Evolutionary conservation across 2,113 vertebrate species (phyloP).

Genomic region (Ptilorrhoa leucosticta): DNA sequence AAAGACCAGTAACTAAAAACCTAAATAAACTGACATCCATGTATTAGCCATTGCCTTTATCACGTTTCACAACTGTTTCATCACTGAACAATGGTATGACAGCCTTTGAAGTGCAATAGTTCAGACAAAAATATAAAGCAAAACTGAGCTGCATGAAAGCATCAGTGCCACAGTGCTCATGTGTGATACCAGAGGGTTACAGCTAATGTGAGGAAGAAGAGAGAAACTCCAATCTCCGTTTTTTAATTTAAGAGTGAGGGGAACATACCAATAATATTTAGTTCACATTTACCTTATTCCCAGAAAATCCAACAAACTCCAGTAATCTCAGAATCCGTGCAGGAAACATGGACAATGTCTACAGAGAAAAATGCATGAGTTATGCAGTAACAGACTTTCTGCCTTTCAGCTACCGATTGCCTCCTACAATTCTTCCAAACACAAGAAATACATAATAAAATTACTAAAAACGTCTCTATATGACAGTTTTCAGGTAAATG

Average conservation of each 20-base stretch:
- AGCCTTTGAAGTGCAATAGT: background rate
- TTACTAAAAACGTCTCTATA: background rate
- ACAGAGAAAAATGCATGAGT: background rate
- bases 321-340: constrained; percentile 88
- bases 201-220: background rate
- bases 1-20: background rate
- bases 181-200: background rate
- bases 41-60: background rate
- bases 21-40: background rate
- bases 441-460: background rate
- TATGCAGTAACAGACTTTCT: background rate
- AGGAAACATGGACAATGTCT: constrained; percentile 96
- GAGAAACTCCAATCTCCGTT: background rate
- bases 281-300: constrained; percentile 85
- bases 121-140: background rate
- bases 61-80: background rate
- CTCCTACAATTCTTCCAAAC: background rate
- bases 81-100: background rate
- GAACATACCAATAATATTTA: background rate
- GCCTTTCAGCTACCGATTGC: background rate
- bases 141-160: background rate
- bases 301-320: constrained; percentile 96
- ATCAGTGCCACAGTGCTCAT: background rate
- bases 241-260: background rate
- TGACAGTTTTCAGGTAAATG: background rate